phyloP scores from a whole-genome alignment of 2,888 invertebrate genomes.

The Nemotelus pantherinus region DNA sequence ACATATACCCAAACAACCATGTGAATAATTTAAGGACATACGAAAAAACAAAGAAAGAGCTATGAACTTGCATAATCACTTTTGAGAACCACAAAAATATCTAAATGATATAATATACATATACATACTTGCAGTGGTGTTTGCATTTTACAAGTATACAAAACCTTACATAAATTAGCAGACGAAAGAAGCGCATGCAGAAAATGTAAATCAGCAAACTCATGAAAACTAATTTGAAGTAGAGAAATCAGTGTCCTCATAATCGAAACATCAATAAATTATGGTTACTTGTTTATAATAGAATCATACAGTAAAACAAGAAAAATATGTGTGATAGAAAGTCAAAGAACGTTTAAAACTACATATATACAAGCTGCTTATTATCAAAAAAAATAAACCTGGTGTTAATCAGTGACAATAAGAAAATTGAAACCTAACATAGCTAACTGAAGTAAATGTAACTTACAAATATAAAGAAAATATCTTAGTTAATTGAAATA shows the following conservation, averaged over 20 bases:
- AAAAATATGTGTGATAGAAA: slow-evolving; percentile 37
- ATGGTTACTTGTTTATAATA: slow-evolving; percentile 7
- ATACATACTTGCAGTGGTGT: slow-evolving; percentile 20
- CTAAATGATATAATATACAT: slow-evolving; percentile 1
- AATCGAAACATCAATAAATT: background rate
- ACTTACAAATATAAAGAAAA: slow-evolving; percentile 16
- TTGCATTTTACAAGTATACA: slow-evolving; percentile 20
- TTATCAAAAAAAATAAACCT: slow-evolving; percentile 13
- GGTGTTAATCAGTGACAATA: slow-evolving; percentile 45
- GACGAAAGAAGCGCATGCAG: too few species aligned
- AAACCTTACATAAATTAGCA: background rate
- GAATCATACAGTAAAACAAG: slow-evolving; percentile 31
- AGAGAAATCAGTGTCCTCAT: background rate
- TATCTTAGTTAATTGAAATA: slow-evolving; percentile 11
- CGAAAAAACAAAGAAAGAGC: background rate
- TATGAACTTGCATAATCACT: background rate
- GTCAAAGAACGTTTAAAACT: slow-evolving; percentile 3
- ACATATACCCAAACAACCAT: slow-evolving; percentile 3
- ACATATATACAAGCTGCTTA: background rate
- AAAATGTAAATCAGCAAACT: too few species aligned
- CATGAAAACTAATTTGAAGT: background rate
- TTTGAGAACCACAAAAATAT: background rate
- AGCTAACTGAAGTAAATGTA: slow-evolving; percentile 21
- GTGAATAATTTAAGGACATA: background rate
- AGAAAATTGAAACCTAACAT: slow-evolving; percentile 27